Evolutionary conservation across 2,888 invertebrate genomes (phyloP).

Genomic region (Pharmacophagus antenor): DNA sequence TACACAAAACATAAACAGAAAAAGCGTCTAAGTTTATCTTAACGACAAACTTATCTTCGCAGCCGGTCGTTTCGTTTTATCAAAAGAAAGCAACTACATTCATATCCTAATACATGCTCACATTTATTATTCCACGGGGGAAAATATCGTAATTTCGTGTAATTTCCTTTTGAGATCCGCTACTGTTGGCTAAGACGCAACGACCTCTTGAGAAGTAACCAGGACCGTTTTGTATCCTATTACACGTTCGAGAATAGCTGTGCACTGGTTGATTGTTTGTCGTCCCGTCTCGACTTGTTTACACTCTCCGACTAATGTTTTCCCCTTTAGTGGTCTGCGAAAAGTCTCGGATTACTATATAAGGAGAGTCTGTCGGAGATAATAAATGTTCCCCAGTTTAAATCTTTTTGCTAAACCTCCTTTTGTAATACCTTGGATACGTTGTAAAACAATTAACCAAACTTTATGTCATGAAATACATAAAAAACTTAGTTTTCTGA

Average conservation of each 20-base stretch:
- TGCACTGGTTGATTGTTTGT: constrained; percentile 63
- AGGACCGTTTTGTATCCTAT: constrained; percentile 67
- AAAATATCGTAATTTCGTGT: constrained; percentile 54
- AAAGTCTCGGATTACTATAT: constrained; percentile 56
- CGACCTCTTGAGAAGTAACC: constrained; percentile 48
- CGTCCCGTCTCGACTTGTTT: constrained; percentile 57
- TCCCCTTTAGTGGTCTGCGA: constrained; percentile 51
- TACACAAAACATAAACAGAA: too few relatives aligned
- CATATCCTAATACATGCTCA: constrained; percentile 35
- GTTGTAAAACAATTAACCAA: background rate
- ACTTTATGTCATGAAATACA: too few relatives aligned
- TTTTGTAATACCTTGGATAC: background rate
- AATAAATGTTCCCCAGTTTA: constrained; percentile 1
- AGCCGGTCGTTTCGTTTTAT: background rate
- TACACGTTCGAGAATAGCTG: constrained; percentile 55
- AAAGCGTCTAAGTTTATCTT: too few relatives aligned
- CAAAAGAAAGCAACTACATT: background rate
- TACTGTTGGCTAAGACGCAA: constrained; percentile 49
- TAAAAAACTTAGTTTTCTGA: too few relatives aligned
- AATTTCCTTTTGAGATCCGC: constrained; percentile 52
- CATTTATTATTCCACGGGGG: constrained; percentile 45
- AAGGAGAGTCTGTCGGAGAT: constrained; percentile 34
- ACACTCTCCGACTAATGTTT: constrained; percentile 56
- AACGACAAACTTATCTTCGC: too few relatives aligned
- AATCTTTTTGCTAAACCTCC: background rate